Base-by-base conservation (phyloP, 2,113 vertebrate species). In the Willisornis vidua region DNA sequence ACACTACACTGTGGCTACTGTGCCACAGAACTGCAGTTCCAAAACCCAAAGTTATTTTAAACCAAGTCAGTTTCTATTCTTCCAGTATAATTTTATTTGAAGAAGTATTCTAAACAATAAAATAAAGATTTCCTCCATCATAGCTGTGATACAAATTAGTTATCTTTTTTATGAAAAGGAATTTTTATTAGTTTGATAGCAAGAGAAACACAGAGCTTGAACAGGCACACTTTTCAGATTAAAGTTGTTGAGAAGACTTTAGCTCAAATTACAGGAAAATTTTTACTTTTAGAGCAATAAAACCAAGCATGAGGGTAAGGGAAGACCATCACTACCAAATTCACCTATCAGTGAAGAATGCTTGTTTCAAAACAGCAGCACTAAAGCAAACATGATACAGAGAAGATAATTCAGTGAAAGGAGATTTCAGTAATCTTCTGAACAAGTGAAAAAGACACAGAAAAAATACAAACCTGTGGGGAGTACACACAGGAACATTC, bases 401-500 rank as follows among this genome's bases (percentile, higher is more conserved):
- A 39, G 8, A 84, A 71, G 1, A 11, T 9, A 3, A 20, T 52
- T 39, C 48, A 48, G 26, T 25, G 67, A 45, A 72, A 76, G 18
- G 15, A 84, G 41, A 43, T 43, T 43, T 43, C 41, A 43, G 18
- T 25, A 31, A 35, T 25, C 35, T 58, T 54, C 58, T 19, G 24
- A 35, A 74, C 68, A 74, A 58, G 8, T 4, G 4, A 16, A 65
- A 76, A 55, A 41, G 17, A 1, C 23, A 79, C 48, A 66, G n/a
- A 90, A 75, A 71, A 22, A 94, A 82, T 33, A 96, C 91, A 87
- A 83, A 99, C 99, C 99, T 99, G 90, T 99, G 98, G 46, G 98
- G 94, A 82, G 97, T 75, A 82, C 97, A 93, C 89, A 98, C 95
- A 20, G 99, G 98, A 87, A 93, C 95, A 84, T 93, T 98, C 94